Base-by-base conservation (phyloP, 2,797 vertebrate species). In the Smutsia temminckii region DNA sequence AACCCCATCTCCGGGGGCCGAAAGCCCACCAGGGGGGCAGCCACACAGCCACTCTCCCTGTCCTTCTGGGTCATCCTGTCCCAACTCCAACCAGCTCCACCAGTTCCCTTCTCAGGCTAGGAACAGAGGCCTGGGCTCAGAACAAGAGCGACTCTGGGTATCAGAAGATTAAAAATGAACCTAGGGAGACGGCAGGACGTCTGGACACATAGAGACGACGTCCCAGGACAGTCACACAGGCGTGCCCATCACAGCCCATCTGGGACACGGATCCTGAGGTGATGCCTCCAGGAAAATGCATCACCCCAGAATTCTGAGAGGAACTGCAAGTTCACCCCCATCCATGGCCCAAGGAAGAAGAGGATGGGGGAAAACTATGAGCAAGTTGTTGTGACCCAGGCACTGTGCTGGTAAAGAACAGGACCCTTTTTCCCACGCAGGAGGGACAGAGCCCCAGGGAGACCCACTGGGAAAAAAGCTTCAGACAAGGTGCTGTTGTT, bases 331-430 rank as follows among this genome's bases (percentile, higher is more conserved):
- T 40, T 59, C 46, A 8, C 40, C 37, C 7, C 16, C 21, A 63
- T 34, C 61, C 4, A 6, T 1, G 51, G 42, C 21, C 46, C 37
- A 20, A 72, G 55, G 61, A 80, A 55, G 85, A 69, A 10, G 34
- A 14, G 2, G 32, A 14, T 7, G 18, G 16, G 29, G 21, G 32
- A 1, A 32, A 34, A 6, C n/a, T 8, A 6, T 27, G 3, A 27
- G 66, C 21, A 2, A 2, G 8, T 46, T 0, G 2, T 66, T 34
- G 5, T 0, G 25, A 32, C 13, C 59, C 53, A 14, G 34, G 40
- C 0, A 0, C 79, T 0, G 0, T 0, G 0, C 49, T 8, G 2
- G 18, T 8, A 1, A 74, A 49, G 79, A 49, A 5, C 59, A 34
- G 59, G 64, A 21, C 3, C 12, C 9, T 8, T 13, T 2, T 4